Evolutionary conservation across 2,113 vertebrate genomes (phyloP), one percentile per base, ranked within the genome.

Genomic region (Melanerpes formicivorus): DNA sequence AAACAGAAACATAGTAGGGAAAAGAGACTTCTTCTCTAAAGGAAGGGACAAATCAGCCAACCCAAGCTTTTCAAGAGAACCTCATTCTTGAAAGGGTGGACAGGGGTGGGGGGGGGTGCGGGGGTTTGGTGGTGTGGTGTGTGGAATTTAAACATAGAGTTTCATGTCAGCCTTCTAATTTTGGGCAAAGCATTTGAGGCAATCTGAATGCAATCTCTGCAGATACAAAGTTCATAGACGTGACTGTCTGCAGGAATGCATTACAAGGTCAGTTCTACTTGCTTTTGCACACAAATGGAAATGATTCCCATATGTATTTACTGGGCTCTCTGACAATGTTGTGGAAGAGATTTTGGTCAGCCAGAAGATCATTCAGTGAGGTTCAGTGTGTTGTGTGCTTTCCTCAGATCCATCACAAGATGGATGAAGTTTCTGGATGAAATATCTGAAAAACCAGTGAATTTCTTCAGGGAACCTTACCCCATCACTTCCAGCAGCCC

Each of bases 191-290:
- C 21, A 71, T 71, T 4, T 67, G 42, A 92, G 46, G 54, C 79
- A 87, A 44, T 87, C 27, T 70, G 75, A 74, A 65, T 16, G 42
- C 69, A 91, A 32, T 46, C 64, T 73, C 48, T 88, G 46, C 0
- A 0, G 71, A 83, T 30, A 30, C 27, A 88, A 74, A 83, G 76
- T 67, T 88, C 82, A 54, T 8, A 88, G 46, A 85, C 0, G 0
- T 60, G 76, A 52, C 69, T 63, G 74, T 78, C 90, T 73, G 46
- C 65, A 83, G 66, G 90, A 84, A 27, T 23, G 26, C 37, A 72
- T 86, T 77, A 56, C 62, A 74, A 90, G 70, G 77, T 81, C 93
- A 75, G 66, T 40, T 72, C 27, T 27, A 80, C 80, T 90, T 83
- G 30, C 37, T 86, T 86, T 82, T 67, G 54, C 54, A 64, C 60